phyloP scores from a whole-genome alignment of 2,888 invertebrate species.

The Suillia variegata region DNA sequence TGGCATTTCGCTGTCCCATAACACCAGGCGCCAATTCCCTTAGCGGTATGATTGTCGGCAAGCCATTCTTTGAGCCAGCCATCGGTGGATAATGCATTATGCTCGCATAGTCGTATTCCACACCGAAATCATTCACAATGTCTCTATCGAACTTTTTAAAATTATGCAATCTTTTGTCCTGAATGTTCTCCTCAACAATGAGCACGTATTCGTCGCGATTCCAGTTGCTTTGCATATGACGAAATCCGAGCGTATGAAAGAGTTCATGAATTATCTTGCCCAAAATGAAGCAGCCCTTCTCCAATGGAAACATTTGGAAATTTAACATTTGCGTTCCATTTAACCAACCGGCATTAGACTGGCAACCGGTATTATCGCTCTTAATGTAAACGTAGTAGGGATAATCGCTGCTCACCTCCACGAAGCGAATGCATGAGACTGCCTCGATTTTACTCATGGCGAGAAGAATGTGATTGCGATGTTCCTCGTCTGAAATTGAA shows the following conservation, averaged over 20 bases:
- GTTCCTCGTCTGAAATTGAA: constrained; percentile 57
- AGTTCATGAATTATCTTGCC: constrained; percentile 76
- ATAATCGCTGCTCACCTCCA: constrained; percentile 63
- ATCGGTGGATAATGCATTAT: constrained; percentile 79
- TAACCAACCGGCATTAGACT: constrained; percentile 74
- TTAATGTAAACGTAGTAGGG: constrained; percentile 45
- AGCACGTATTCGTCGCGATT: constrained; percentile 74
- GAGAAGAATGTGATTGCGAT: constrained; percentile 67
- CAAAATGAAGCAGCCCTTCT: constrained; percentile 53
- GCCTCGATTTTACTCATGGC: constrained; percentile 76
- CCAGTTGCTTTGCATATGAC: constrained; percentile 79
- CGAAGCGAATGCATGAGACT: constrained; percentile 74
- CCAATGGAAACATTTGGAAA: constrained; percentile 42
- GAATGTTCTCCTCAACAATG: constrained; percentile 62
- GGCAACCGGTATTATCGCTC: constrained; percentile 67
- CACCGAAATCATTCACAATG: constrained; percentile 67
- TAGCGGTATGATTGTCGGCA: constrained; percentile 70
- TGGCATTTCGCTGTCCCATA: constrained; percentile 45
- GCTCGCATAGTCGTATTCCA: constrained; percentile 77
- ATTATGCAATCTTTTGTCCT: constrained; percentile 68
- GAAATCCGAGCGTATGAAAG: constrained; percentile 77
- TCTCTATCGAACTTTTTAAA: constrained; percentile 69
- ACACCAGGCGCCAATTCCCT: constrained; percentile 30
- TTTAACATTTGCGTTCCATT: constrained; percentile 58
- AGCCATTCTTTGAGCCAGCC: constrained; percentile 73